Conservation (phyloP, 64 coral and sea anemone species). For the Pachyseris speciosa region DNA sequence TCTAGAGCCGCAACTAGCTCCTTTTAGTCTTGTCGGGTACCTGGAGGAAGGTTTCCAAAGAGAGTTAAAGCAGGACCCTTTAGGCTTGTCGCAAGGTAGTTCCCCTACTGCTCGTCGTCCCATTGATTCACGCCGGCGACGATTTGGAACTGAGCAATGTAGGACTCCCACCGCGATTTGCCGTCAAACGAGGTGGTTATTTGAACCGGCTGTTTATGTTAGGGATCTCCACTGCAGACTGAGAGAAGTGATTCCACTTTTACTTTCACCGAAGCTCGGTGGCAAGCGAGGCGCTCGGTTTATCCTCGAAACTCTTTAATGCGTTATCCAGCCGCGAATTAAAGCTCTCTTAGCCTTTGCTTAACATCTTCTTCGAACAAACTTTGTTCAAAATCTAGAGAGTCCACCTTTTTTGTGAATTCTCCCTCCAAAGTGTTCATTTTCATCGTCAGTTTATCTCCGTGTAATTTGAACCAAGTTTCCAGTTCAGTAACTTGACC, state of each 20-base stretch:
- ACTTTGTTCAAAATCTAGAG: too few relatives aligned
- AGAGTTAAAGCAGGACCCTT: conserved; percentile 1
- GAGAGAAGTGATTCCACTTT: neutral
- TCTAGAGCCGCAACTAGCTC: neutral
- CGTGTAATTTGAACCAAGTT: too few relatives aligned
- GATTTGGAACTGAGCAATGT: conserved; percentile 60
- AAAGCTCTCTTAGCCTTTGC: too few relatives aligned
- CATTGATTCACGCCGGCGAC: neutral
- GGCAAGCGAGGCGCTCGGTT: too few relatives aligned
- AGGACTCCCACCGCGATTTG: conserved; percentile 50
- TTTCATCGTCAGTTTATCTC: too few relatives aligned
- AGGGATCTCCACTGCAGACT: neutral
- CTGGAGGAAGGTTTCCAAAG: conserved; percentile 29
- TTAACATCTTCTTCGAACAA: too few relatives aligned
- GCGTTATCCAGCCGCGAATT: too few relatives aligned
- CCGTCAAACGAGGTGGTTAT: conserved; percentile 22
- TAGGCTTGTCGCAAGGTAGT: conserved; percentile 26
- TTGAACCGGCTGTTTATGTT: conserved; percentile 12
- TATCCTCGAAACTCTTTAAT: too few relatives aligned
- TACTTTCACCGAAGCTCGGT: too few relatives aligned
- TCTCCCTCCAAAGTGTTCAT: too few relatives aligned
- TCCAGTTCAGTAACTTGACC: too few relatives aligned
- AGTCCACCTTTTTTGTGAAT: too few relatives aligned
- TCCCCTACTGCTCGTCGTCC: neutral
- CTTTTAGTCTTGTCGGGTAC: neutral